These are phyloP conservation scores for Apis cerana DNA, from an alignment of 1,140 invertebrate genomes.

Conservation along the genomic window DNA sequence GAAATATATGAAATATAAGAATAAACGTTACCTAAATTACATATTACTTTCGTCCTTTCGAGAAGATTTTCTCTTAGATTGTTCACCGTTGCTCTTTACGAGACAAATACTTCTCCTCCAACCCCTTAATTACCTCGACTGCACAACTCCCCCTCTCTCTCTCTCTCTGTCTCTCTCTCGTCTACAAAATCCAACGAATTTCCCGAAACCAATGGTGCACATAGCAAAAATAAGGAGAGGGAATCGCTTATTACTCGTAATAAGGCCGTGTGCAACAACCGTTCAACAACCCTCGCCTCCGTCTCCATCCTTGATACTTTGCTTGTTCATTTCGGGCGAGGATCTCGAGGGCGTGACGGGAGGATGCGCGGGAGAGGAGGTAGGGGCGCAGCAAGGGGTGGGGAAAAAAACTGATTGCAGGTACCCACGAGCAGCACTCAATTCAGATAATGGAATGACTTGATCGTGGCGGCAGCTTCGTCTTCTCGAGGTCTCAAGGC, in stretches of 20 bases:
- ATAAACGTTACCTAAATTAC: too few relatives aligned
- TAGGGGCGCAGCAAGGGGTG: conserved; percentile 8
- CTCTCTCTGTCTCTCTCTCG: too few relatives aligned
- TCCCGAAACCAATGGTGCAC: neutral
- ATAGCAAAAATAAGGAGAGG: neutral
- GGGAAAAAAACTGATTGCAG: conserved; percentile 66
- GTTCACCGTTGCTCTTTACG: too few relatives aligned
- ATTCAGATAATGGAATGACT: conserved; percentile 80
- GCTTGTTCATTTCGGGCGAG: conserved; percentile 53
- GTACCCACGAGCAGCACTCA: conserved; percentile 74
- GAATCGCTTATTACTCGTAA: conserved; percentile 19
- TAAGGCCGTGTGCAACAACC: neutral
- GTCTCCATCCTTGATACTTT: neutral
- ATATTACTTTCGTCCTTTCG: too few relatives aligned
- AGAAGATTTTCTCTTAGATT: too few relatives aligned
- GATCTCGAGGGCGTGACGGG: conserved; percentile 67
- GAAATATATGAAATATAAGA: too few relatives aligned
- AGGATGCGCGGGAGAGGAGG: conserved; percentile 42
- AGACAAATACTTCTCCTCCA: too few relatives aligned
- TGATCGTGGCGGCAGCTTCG: conserved; percentile 70
- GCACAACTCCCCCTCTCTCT: too few relatives aligned
- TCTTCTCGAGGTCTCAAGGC: conserved; percentile 55
- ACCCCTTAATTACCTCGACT: too few relatives aligned
- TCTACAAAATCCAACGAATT: neutral
- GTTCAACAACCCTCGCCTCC: neutral